phyloP scores from a whole-genome alignment of 2,888 invertebrate genomes.

The Cephus rjabovi region DNA sequence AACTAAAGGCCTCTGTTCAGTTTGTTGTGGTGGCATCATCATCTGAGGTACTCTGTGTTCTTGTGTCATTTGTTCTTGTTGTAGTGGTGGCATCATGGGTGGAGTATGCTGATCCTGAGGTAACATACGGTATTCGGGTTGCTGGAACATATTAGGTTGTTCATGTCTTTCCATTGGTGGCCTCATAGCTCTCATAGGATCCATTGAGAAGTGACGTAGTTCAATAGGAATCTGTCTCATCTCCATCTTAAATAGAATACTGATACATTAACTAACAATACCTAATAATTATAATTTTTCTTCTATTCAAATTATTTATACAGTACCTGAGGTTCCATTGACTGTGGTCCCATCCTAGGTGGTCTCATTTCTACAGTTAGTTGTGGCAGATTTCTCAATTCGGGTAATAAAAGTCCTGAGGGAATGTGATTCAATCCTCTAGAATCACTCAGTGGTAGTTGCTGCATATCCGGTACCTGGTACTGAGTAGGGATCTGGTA shows the following conservation, averaged over 20 bases:
- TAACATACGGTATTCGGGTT: conserved; percentile 30
- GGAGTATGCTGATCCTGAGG: conserved; percentile 48
- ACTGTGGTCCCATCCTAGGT: conserved; percentile 49
- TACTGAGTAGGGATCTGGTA: conserved; percentile 58
- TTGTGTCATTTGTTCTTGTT: conserved; percentile 33
- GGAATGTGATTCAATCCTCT: conserved; percentile 56
- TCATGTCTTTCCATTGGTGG: conserved; percentile 64
- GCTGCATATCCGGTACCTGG: conserved; percentile 57
- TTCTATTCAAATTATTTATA: conserved; percentile 3
- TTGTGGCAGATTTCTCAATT: conserved; percentile 52
- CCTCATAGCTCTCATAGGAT: conserved; percentile 70
- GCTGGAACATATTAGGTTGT: conserved; percentile 30
- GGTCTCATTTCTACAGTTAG: conserved; percentile 56
- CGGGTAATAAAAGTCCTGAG: conserved; percentile 46
- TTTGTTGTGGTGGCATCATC: conserved; percentile 44
- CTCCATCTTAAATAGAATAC: conserved; percentile 41
- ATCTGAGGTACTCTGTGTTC: conserved; percentile 51
- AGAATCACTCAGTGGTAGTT: conserved; percentile 52
- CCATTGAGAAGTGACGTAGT: conserved; percentile 68
- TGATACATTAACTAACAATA: background rate
- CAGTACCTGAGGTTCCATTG: conserved; percentile 12
- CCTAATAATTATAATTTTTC: background rate
- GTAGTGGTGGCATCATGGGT: conserved; percentile 36
- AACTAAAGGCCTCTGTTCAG: conserved; percentile 43
- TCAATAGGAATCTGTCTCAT: conserved; percentile 67